Conservation (phyloP, 2,113 vertebrate genomes). For the Nycticryphes semicollaris region DNA sequence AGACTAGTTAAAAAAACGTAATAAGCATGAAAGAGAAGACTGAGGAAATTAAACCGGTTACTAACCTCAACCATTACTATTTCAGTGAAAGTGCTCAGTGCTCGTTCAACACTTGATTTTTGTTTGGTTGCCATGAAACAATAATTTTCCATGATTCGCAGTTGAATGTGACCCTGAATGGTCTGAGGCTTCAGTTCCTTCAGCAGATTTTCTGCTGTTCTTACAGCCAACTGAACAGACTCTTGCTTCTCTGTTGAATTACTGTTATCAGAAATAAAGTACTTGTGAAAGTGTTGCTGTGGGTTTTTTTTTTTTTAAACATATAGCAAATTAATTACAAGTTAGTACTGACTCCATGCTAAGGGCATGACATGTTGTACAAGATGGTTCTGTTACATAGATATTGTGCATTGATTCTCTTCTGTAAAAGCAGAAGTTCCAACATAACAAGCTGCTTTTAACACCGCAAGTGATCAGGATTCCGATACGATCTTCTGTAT, state of each 20-base stretch:
- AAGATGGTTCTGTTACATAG: not conserved
- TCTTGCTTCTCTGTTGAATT: conserved; percentile 95
- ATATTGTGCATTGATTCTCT: not conserved
- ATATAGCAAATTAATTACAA: not conserved
- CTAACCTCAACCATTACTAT: conserved; percentile 90
- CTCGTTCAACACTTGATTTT: conserved; percentile 90
- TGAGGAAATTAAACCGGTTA: conserved; percentile 2
- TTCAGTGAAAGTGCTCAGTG: conserved; percentile 87
- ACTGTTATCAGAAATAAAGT: conserved; percentile 67
- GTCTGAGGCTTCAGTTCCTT: conserved; percentile 96
- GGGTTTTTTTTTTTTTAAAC: not conserved
- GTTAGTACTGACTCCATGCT: not conserved
- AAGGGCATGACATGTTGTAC: not conserved
- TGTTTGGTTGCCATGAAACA: conserved; percentile 93
- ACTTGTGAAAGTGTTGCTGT: not conserved
- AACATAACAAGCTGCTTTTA: not conserved
- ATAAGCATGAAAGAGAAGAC: not conserved
- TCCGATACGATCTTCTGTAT: not conserved
- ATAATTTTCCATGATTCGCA: conserved; percentile 92
- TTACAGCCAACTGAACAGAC: conserved; percentile 91
- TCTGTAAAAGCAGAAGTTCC: not conserved
- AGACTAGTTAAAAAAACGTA: not conserved
- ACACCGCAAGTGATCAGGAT: not conserved
- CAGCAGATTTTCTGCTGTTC: conserved; percentile 94
- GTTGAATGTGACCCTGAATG: conserved; percentile 84